These are phyloP conservation scores for Hippocampus kuda DNA, from an alignment of 2,797 vertebrate species.

Conservation along the genomic window DNA sequence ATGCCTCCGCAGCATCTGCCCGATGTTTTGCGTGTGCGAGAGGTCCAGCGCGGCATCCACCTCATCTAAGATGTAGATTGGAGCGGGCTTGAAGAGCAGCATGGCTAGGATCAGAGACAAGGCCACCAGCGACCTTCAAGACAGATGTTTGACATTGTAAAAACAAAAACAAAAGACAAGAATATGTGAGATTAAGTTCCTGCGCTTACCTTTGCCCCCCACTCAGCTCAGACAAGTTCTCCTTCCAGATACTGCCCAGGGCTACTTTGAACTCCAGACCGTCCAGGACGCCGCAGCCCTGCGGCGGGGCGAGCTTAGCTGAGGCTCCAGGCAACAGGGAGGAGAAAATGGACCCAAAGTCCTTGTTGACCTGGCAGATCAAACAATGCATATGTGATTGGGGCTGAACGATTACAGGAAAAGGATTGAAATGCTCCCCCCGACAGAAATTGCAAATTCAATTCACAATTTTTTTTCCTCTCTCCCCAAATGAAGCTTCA, in stretches of 20 bases:
- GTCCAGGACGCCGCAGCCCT: constrained; percentile 65
- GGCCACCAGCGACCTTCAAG: constrained; percentile 83
- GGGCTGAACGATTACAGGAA: too few relatives aligned
- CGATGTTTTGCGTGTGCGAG: constrained; percentile 96
- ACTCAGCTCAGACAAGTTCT: constrained; percentile 93
- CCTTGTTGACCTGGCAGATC: constrained; percentile 80
- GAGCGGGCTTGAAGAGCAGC: constrained; percentile 94
- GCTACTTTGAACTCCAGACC: constrained; percentile 92
- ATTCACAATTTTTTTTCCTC: too few relatives aligned
- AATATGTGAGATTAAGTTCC: not conserved
- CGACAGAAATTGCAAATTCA: not conserved
- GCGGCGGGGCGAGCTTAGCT: constrained; percentile 75
- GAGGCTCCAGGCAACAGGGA: constrained; percentile 84
- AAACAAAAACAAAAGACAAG: not conserved
- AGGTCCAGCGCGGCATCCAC: constrained; percentile 96
- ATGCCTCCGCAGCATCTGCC: constrained; percentile 88
- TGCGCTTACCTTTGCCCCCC: constrained; percentile 88
- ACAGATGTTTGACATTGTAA: not conserved
- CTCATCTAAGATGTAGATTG: constrained; percentile 95
- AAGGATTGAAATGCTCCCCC: too few relatives aligned
- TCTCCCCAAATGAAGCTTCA: too few relatives aligned
- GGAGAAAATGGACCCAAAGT: constrained; percentile 95
- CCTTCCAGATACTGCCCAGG: constrained; percentile 92
- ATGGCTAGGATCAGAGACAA: constrained; percentile 92
- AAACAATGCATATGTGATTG: not conserved